These are phyloP conservation scores for Andricus curvator DNA, from an alignment of 2,888 invertebrate species.

Conservation along the genomic window DNA sequence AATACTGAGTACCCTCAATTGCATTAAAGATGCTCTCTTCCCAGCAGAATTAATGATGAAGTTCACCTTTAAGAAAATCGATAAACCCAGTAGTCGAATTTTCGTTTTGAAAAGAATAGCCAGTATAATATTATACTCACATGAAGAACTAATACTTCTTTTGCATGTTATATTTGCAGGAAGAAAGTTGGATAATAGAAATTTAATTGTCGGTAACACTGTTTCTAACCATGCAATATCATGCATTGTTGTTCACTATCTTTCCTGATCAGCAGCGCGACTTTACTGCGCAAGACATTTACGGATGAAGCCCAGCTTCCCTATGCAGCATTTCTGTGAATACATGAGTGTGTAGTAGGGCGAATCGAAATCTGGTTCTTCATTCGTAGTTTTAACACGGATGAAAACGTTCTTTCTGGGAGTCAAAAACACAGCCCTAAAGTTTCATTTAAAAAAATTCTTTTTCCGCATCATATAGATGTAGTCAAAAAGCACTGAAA, in stretches of 20 bases:
- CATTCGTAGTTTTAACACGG: too few species aligned
- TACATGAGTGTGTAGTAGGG: neutral
- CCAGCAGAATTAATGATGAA: neutral
- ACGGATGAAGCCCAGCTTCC: neutral
- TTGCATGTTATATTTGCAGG: neutral
- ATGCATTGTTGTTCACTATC: neutral
- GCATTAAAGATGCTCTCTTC: neutral
- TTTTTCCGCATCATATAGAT: too few species aligned
- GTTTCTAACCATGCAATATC: neutral
- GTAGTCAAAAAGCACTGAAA: too few species aligned
- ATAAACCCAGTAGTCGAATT: neutral
- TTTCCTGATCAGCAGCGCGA: neutral
- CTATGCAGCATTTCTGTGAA: neutral
- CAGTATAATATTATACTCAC: neutral
- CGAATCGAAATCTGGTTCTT: too few species aligned
- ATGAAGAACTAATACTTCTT: neutral
- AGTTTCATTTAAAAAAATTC: too few species aligned
- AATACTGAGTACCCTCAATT: too few species aligned
- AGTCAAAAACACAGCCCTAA: too few species aligned
- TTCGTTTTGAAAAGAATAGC: neutral
- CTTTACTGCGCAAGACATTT: neutral
- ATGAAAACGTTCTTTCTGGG: too few species aligned
- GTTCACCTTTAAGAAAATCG: constrained; percentile 3
- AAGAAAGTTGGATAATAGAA: neutral
- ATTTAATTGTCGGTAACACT: neutral